Base-by-base conservation (phyloP, 2,113 vertebrate genomes). In the Chionis minor region DNA sequence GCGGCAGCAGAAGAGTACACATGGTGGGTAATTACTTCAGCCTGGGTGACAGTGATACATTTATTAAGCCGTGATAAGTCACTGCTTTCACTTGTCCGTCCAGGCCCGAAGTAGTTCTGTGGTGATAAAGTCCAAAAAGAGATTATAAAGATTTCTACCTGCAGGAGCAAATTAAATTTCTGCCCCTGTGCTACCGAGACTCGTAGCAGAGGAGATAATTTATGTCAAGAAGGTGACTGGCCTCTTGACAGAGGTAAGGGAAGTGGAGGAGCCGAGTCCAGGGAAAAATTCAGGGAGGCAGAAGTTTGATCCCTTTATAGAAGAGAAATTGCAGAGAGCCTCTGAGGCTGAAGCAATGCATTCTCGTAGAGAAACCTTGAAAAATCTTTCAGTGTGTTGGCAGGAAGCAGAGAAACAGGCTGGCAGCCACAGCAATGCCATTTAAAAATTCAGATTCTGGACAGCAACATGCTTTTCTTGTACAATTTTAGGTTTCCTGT, bases 181-280 rank as follows among this genome's bases (percentile, higher is more conserved):
- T 71, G 33, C 56, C 55, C 33, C 49, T 3, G 1, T 19, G 42
- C 51, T 58, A 32, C 56, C 35, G 3, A 40, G 74, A 8, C 47
- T 59, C 54, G 63, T 54, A 74, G 72, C 12, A 27, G 49, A 91
- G 66, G 8, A 44, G 66, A 55, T 54, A 88, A 82, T 85, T 86
- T 78, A 62, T 49, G 63, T 56, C 30, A 33, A 59, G 73, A 24
- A 78, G 54, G 13, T 62, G 54, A 51, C 19, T 0, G 1, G 61
- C 27, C 42, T 61, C 38, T 61, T 70, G 61, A 59, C 42, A n/a
- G 65, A 54, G 17, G 70, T 1, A 28, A 38, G 42, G 44, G 62
- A 78, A 78, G 51, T 0, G 1, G 28, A 81, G 45, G 38, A 79
- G 73, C 8, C 0, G 2, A 63, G 16, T 42, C 33, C 14, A 18